Evolutionary conservation across 2,888 invertebrate species (phyloP).

Genomic region (Cataglyphis altisquamis): DNA sequence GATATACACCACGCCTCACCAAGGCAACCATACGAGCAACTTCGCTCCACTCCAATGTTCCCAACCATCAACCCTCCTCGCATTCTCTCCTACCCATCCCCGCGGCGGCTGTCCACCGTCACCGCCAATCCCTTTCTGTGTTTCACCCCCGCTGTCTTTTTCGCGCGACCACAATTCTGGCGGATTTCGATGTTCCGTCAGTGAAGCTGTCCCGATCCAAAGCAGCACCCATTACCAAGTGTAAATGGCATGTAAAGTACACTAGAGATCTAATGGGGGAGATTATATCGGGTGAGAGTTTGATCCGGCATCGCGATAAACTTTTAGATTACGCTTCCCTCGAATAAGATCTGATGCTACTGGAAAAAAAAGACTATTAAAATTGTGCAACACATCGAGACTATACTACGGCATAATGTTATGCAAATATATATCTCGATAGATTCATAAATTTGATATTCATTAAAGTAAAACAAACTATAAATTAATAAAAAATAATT

Average conservation of each 20-base stretch:
- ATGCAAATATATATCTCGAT: background rate
- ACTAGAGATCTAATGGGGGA: background rate
- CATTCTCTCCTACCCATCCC: background rate
- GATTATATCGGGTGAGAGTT: background rate
- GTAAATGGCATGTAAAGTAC: conserved; percentile 2
- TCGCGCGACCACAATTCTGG: conserved; percentile 13
- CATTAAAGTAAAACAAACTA: background rate
- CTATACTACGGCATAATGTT: conserved; percentile 5
- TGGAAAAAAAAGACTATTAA: background rate
- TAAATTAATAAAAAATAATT: conserved; percentile 6
- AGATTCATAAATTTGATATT: background rate
- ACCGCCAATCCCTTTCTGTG: background rate
- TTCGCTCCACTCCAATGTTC: conserved; percentile 71
- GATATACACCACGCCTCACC: conserved; percentile 79
- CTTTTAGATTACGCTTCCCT: background rate
- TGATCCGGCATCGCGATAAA: conserved; percentile 21
- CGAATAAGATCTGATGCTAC: conserved; percentile 18
- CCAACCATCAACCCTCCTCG: conserved; percentile 57
- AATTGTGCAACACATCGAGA: conserved; percentile 12
- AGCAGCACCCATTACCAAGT: background rate
- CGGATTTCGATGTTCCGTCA: background rate
- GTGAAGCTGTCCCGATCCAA: background rate
- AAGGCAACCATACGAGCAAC: conserved; percentile 80
- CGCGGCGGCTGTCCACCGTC: conserved; percentile 36
- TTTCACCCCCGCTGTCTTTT: conserved; percentile 28